phyloP scores from a whole-genome alignment of 2,888 invertebrate genomes.

The Steinernema scapterisci region DNA sequence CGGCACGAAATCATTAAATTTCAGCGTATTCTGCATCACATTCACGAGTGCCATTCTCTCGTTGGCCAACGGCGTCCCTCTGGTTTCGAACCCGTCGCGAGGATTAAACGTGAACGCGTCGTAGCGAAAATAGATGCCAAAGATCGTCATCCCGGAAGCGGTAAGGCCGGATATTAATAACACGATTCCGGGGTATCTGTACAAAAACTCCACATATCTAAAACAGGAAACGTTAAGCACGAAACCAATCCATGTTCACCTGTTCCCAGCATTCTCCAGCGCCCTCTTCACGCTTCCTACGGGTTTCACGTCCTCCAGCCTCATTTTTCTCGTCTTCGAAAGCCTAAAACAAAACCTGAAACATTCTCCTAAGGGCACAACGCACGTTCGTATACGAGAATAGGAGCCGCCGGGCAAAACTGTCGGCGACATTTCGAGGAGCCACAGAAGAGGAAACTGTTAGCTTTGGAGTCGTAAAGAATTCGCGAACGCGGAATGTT shows the following conservation, averaged over 20 bases:
- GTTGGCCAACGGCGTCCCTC: conserved; percentile 40
- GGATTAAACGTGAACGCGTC: conserved; percentile 19
- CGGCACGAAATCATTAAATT: background rate
- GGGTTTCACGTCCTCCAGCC: background rate
- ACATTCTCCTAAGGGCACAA: background rate
- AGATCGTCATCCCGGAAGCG: background rate
- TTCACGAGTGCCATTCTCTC: conserved; percentile 38
- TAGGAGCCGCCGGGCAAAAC: conserved; percentile 8
- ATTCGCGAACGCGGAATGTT: conserved; percentile 12
- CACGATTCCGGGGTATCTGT: background rate
- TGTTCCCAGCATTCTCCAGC: background rate
- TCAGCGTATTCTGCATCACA: conserved; percentile 9
- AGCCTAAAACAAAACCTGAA: background rate
- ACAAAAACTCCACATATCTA: conserved; percentile 15
- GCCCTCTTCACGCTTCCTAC: background rate
- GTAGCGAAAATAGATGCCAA: conserved; percentile 7
- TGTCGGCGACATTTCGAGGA: conserved; percentile 26
- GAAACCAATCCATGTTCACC: background rate
- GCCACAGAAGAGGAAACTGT: background rate
- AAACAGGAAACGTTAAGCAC: background rate
- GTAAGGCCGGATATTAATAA: background rate
- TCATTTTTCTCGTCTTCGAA: background rate
- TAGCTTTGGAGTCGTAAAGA: conserved; percentile 1
- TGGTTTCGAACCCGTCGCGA: conserved; percentile 42
- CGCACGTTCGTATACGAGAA: conserved; percentile 30